phyloP scores from a whole-genome alignment of 2,113 vertebrate genomes.

The Tetrao urogallus region DNA sequence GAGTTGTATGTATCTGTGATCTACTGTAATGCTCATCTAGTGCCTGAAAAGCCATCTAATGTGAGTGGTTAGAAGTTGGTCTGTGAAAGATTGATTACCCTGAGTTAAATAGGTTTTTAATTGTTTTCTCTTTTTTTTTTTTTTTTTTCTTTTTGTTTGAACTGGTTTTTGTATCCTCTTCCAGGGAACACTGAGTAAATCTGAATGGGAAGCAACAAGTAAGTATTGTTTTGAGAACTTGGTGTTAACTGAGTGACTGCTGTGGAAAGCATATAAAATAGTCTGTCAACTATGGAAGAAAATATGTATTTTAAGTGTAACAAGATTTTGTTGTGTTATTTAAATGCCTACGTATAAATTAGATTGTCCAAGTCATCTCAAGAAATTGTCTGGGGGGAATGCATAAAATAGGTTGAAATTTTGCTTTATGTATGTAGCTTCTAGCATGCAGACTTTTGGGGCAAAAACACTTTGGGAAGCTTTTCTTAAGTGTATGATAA shows the following conservation, averaged over 20 bases:
- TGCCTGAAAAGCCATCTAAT: not conserved
- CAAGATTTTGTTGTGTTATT: not conserved
- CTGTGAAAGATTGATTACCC: not conserved
- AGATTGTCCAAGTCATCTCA: not conserved
- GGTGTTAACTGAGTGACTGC: not conserved
- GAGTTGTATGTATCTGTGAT: not conserved
- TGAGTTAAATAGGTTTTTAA: not conserved
- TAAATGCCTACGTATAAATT: not conserved
- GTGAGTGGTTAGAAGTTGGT: not conserved
- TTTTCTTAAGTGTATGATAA: not conserved
- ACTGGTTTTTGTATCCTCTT: constrained; percentile 13
- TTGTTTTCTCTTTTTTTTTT: not conserved
- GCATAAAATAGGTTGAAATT: not conserved
- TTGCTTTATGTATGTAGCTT: not conserved
- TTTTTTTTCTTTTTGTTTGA: not conserved
- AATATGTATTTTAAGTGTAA: not conserved
- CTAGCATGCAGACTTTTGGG: not conserved
- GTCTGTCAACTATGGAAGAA: not conserved
- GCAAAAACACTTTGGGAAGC: not conserved
- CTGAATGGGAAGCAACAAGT: constrained; percentile 98
- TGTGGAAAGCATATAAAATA: not conserved
- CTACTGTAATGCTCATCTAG: not conserved
- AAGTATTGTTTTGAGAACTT: constrained; percentile 70
- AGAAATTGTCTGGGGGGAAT: not conserved
- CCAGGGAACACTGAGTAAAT: constrained; percentile 93